Conservation (phyloP, 1,140 invertebrate genomes). For the Drosophila orena region DNA sequence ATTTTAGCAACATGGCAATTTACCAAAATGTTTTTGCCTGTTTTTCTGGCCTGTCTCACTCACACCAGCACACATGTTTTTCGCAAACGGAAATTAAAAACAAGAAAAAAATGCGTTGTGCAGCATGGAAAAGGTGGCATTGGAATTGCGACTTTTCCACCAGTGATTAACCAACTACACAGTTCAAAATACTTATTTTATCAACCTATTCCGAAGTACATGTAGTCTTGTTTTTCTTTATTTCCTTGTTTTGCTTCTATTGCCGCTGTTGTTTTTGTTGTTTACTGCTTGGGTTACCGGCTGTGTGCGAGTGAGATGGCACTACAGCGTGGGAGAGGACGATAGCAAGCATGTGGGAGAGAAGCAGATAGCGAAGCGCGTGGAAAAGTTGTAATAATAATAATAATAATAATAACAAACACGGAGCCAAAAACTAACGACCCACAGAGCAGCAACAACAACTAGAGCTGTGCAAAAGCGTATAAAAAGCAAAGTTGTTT, state of each 20-base stretch:
- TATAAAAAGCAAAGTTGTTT: slow-evolving; percentile 78
- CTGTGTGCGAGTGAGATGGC: slow-evolving; percentile 35
- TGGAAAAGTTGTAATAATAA: slow-evolving; percentile 56
- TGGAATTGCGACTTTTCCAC: slow-evolving; percentile 55
- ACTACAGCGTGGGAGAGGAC: slow-evolving; percentile 20
- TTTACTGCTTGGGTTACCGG: slow-evolving; percentile 43
- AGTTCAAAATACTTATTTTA: slow-evolving; percentile 9
- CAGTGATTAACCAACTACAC: slow-evolving; percentile 34
- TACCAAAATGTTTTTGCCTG: slow-evolving; percentile 56
- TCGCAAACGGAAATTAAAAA: slow-evolving; percentile 29
- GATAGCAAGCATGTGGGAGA: slow-evolving; percentile 24
- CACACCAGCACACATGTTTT: slow-evolving; percentile 30
- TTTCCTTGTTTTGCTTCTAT: slow-evolving; percentile 9
- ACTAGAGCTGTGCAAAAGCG: slow-evolving; percentile 35
- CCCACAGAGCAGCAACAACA: slow-evolving; percentile 22
- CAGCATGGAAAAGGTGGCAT: slow-evolving; percentile 30
- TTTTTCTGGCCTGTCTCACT: slow-evolving; percentile 30
- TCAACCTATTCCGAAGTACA: too few species aligned
- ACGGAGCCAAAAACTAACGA: slow-evolving; percentile 50
- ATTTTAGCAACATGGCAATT: slow-evolving; percentile 56
- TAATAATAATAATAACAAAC: slow-evolving; percentile 61
- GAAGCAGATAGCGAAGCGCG: background rate
- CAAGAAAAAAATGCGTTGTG: slow-evolving; percentile 49
- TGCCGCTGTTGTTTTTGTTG: slow-evolving; percentile 4
- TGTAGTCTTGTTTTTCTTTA: background rate